Evolutionary conservation across 2,888 invertebrate species (phyloP).

Genomic region (Pachydiplax longipennis): DNA sequence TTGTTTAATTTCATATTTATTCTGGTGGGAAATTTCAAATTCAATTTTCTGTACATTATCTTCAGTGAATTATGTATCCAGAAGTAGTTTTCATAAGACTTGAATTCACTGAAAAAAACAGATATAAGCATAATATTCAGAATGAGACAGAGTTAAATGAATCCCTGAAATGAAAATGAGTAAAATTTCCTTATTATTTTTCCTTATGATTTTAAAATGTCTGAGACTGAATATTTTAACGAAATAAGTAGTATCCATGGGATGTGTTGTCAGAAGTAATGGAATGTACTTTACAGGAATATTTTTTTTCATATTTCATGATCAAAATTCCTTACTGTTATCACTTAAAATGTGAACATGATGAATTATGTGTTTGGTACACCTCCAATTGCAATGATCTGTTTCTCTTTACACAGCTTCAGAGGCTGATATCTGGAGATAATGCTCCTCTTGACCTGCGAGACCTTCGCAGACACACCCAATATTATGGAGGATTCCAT

Average conservation of each 20-base stretch:
- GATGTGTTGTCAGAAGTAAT: too few relatives aligned
- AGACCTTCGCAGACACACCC: constrained; percentile 88
- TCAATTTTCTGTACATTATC: neutral
- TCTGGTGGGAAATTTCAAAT: neutral
- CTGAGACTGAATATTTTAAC: too few relatives aligned
- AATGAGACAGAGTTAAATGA: neutral
- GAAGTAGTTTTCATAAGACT: neutral
- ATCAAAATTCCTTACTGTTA: neutral
- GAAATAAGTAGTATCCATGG: too few relatives aligned
- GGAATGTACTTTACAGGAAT: neutral
- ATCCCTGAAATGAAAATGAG: neutral
- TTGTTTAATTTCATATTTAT: neutral
- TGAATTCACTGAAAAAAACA: too few relatives aligned
- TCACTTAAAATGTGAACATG: neutral
- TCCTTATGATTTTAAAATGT: neutral
- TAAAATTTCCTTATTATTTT: neutral
- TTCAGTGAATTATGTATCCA: constrained; percentile 9
- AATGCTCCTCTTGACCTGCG: constrained; percentile 90
- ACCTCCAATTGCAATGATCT: neutral
- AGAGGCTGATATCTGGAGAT: constrained; percentile 95
- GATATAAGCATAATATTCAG: too few relatives aligned
- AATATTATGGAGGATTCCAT: constrained; percentile 99
- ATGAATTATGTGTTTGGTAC: neutral
- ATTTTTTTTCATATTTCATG: neutral
- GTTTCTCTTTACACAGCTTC: constrained; percentile 67